These are phyloP conservation scores for Euwallacea similis DNA, from an alignment of 1,140 invertebrate species.

Conservation along the genomic window DNA sequence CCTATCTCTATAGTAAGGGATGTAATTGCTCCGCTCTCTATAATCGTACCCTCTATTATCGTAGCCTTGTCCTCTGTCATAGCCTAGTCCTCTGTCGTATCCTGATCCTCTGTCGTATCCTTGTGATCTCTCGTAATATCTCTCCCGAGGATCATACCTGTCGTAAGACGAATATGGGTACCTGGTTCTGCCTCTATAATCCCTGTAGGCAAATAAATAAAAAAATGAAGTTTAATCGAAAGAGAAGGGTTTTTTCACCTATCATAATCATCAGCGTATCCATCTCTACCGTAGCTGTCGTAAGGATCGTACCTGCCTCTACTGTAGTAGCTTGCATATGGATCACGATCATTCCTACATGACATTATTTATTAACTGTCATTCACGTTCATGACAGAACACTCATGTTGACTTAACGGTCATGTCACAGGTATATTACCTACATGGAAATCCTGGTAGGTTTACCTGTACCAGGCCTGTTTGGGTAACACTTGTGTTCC, in stretches of 20 bases:
- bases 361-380: neutral
- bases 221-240: neutral
- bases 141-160: conserved; percentile 30
- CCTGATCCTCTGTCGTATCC: conserved; percentile 40
- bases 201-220: neutral
- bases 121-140: conserved; percentile 41
- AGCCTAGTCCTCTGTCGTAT: conserved; percentile 40
- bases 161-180: conserved; percentile 19
- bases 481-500: too few species aligned
- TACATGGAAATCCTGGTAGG: too few species aligned
- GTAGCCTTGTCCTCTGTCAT: conserved; percentile 43
- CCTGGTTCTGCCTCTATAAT: conserved; percentile 24
- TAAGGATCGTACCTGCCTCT: conserved; percentile 29
- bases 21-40: conserved; percentile 35
- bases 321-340: conserved; percentile 3
- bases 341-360: conserved; percentile 23
- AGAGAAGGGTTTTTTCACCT: neutral
- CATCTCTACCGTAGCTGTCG: conserved; percentile 27
- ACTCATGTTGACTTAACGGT: too few species aligned
- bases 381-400: neutral
- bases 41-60: conserved; percentile 49
- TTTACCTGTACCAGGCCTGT: too few species aligned
- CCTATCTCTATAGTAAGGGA: conserved; percentile 48
- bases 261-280: conserved; percentile 31
- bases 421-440: too few species aligned